Conservation (phyloP, 2,888 invertebrate species). For the Diogma glabrata region DNA sequence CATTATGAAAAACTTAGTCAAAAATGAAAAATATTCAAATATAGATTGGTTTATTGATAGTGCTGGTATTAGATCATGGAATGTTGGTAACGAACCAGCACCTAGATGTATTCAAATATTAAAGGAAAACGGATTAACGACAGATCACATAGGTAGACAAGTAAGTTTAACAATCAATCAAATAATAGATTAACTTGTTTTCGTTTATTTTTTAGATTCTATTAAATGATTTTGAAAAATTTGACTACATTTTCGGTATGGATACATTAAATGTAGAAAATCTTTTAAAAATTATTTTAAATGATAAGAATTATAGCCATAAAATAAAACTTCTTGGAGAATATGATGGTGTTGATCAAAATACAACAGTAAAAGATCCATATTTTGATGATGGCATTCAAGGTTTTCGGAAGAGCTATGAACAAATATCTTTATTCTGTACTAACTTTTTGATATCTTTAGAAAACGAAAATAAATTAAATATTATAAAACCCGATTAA, state of each 20-base stretch:
- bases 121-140: slow-evolving; percentile 45
- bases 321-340: slow-evolving; percentile 4
- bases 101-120: slow-evolving; percentile 45
- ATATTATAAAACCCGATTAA: no score
- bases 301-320: background rate
- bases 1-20: slow-evolving; percentile 46
- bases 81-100: slow-evolving; percentile 70
- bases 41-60: slow-evolving; percentile 72
- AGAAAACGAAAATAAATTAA: no score
- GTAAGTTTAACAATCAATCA: slow-evolving; percentile 18
- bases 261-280: slow-evolving; percentile 68
- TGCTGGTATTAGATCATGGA: slow-evolving; percentile 77
- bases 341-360: background rate
- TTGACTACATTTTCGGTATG: slow-evolving; percentile 92
- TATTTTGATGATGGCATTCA: slow-evolving; percentile 24
- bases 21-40: slow-evolving; percentile 31
- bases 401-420: slow-evolving; percentile 25
- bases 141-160: slow-evolving; percentile 52
- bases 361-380: slow-evolving; percentile 1
- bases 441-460: no score
- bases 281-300: background rate
- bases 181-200: background rate
- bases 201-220: slow-evolving; percentile 34
- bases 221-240: slow-evolving; percentile 61
- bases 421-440: no score